Evolutionary conservation across 2,113 vertebrate genomes (phyloP), one percentile per base, ranked within the genome.

Genomic region (Clinocottus analis): DNA sequence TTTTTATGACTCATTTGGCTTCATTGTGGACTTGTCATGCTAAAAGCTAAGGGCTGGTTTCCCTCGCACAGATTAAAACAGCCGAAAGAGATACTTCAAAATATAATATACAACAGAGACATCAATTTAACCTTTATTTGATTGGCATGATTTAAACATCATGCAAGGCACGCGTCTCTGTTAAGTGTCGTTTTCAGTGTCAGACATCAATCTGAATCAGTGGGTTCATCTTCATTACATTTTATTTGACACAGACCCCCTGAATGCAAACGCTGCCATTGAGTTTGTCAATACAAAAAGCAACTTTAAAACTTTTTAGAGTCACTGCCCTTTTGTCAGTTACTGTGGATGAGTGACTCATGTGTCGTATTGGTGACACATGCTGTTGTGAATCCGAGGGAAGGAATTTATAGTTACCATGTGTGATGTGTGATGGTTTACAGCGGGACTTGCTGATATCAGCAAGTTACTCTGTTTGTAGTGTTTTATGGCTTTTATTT

Each of bases 361-460:
- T 65, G 13, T 39, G 35, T 43, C 41, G 37, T 23, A 5, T 5
- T 64, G 47, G 69, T 74, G 70, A 78, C 65, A 55, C 74, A 71
- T 70, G 7, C 13, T 16, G 31, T 55, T 64, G 63, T 88, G 56
- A 12, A 35, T 72, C 59, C 8, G 1, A 16, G 27, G 33, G 61
- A 23, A 75, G 27, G 43, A 56, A 17, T 67, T 60, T 5, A 11
- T 70, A 23, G 29, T 9, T 47, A 70, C 12, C 6, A 3, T 25
- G 25, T 11, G 19, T 3, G 4, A 47, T 4, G 12, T 29, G 31
- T 25, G 35, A 35, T 23, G 23, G 39, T 19, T 27, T 11, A 14
- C 27, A 16, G 23, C 37, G 29, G 23, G 13, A 43, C 23, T 41
- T 25, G 27, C 14, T 14, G 55, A 35, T 41, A 16, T 55, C 37